Conservation (phyloP, 2,888 invertebrate genomes). For the Brachycybe producta region DNA sequence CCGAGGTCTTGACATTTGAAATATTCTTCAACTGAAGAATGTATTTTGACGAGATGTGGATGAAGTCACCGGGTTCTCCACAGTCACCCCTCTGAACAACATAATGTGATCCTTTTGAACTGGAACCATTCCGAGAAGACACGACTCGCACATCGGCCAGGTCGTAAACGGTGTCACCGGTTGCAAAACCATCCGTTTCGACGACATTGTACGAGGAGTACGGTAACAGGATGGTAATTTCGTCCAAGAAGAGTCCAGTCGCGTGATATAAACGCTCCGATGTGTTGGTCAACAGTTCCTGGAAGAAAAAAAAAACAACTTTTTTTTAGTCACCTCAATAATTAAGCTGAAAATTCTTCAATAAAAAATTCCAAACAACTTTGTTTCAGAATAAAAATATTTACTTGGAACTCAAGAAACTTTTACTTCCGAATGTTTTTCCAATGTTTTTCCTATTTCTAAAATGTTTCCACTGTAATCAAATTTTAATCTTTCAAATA, state of each 20-base stretch:
- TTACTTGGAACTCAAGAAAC: no score
- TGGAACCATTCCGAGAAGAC: not conserved
- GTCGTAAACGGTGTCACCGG: not conserved
- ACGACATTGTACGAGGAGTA: constrained; percentile 4
- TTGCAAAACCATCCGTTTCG: not conserved
- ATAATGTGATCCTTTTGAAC: no score
- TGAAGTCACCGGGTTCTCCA: constrained; percentile 4
- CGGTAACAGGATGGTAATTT: constrained; percentile 10
- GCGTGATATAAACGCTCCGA: not conserved
- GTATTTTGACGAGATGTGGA: constrained; percentile 1
- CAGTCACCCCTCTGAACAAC: constrained; percentile 6
- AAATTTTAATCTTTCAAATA: no score
- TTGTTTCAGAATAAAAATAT: no score
- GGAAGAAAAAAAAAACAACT: not conserved
- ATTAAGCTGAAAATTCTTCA: no score
- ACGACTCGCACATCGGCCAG: constrained; percentile 2
- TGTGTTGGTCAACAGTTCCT: constrained; percentile 1
- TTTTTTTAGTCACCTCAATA: no score
- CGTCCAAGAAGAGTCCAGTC: constrained; percentile 1
- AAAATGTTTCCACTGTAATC: no score
- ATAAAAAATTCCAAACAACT: no score
- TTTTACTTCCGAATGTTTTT: no score
- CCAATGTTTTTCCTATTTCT: no score
- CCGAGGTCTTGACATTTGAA: no score
- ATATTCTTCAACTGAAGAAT: no score